Conservation (phyloP, 2,888 invertebrate genomes). For the Clanis bilineata region DNA sequence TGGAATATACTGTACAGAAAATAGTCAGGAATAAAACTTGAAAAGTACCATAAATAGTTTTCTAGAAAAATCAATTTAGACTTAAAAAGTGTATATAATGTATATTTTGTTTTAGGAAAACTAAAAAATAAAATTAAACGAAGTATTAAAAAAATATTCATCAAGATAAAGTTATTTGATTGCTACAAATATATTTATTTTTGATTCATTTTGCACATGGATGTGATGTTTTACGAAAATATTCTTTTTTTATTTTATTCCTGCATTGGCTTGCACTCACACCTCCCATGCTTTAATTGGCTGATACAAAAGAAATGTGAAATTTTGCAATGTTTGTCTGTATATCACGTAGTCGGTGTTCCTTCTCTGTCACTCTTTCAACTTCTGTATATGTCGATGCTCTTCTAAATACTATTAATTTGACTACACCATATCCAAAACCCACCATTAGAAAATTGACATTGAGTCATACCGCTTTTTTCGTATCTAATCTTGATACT, state of each 20-base stretch:
- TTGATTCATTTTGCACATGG: slow-evolving; percentile 68
- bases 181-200: slow-evolving; percentile 38
- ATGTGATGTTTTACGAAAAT: slow-evolving; percentile 33
- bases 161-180: no score
- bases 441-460: no score
- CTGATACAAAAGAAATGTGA: slow-evolving; percentile 29
- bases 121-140: neutral
- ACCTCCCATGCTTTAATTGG: slow-evolving; percentile 66
- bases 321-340: slow-evolving; percentile 44
- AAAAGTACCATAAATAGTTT: no score
- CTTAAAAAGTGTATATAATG: no score
- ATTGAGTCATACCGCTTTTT: no score
- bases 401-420: slow-evolving; percentile 40
- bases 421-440: no score
- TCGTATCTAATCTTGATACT: no score
- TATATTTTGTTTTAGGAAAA: neutral
- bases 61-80: no score
- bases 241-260: slow-evolving; percentile 48
- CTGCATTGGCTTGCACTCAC: slow-evolving; percentile 78
- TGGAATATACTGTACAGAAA: neutral
- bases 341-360: slow-evolving; percentile 77
- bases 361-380: slow-evolving; percentile 77
- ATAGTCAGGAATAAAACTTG: no score
- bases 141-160: neutral
- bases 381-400: slow-evolving; percentile 46